Base-by-base conservation (phyloP, 2,888 invertebrate species). In the Coleophora flavipennella region DNA sequence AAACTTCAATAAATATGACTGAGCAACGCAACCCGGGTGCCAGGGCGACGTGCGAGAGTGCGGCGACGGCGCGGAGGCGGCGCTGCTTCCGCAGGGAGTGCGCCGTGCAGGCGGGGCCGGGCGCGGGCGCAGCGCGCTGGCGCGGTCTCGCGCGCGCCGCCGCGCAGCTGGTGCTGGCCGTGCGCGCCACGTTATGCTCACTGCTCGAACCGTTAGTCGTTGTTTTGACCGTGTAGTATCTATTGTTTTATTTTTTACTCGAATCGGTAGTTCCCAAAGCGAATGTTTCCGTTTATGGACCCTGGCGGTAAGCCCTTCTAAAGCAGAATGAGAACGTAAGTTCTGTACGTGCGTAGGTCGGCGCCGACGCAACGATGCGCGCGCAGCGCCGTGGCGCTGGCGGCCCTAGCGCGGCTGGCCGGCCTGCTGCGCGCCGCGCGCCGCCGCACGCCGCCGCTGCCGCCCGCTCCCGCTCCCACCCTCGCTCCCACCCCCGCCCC, bases 391-490 rank as follows among this genome's bases (percentile, higher is more conserved):
- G 38, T 32, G 37, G 35, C 27, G 35, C 25, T 35, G 31, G 42
- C 43, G 39, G 25, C 31, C 39, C 34, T 31, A 35, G 41, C 49
- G 43, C 48, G 40, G 45, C 38, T 27, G 39, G 41, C 46, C 43
- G 42, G n/a, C 43, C 43, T 40, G 46, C 40, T 35, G 41, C 45
- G 41, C 40, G 32, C 39, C 43, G 40, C 42, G 39, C 44, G 42
- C 42, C n/a, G n/a, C n/a, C n/a, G 32, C 35, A 35, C 38, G 31
- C 38, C 36, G 36, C 27, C 29, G 3, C 32, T 33, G 31, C 29
- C 26, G 33, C 26, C 35, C n/a, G n/a, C n/a, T n/a, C n/a, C n/a
- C n/a, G n/a, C n/a, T n/a, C n/a, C n/a, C 40, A 20, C 33, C 36
- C n/a, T n/a, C n/a, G n/a, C n/a, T n/a, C n/a, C n/a, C n/a, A n/a